Conservation (phyloP, 2,888 invertebrate genomes). For the Clusia tigrina region DNA sequence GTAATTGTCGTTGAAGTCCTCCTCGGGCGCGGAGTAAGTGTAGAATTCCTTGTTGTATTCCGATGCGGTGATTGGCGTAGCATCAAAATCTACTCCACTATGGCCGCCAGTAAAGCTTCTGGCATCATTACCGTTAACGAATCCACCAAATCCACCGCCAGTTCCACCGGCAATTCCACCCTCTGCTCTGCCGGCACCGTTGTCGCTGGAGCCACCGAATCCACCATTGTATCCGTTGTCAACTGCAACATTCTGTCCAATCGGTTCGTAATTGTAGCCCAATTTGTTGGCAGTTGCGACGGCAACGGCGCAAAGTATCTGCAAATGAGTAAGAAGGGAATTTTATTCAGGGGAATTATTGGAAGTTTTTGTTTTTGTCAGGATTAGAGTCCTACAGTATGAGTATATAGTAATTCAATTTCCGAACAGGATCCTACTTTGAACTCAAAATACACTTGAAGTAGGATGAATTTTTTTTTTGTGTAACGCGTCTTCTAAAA, state of each 20-base stretch:
- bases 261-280: slow-evolving; percentile 47
- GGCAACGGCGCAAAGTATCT: slow-evolving; percentile 45
- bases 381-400: no score
- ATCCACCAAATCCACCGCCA: slow-evolving; percentile 44
- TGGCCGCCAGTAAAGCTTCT: slow-evolving; percentile 8
- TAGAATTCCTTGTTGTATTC: slow-evolving; percentile 56
- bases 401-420: no score
- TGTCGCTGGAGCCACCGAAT: slow-evolving; percentile 8
- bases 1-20: slow-evolving; percentile 46
- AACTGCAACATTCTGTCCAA: slow-evolving; percentile 25
- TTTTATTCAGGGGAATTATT: no score
- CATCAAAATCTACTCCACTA: slow-evolving; percentile 13
- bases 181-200: slow-evolving; percentile 3
- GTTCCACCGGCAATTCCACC: slow-evolving; percentile 24
- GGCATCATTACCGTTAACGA: slow-evolving; percentile 34
- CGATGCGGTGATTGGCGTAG: slow-evolving; percentile 19
- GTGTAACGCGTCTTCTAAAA: no score
- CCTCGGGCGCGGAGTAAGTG: slow-evolving; percentile 56
- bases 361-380: no score
- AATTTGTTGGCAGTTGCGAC: slow-evolving; percentile 41
- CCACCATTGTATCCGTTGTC: slow-evolving; percentile 17
- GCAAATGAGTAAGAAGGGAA: no score
- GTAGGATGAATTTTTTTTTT: no score
- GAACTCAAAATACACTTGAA: no score
- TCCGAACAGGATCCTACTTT: no score